Evolutionary conservation across 1,140 invertebrate genomes (phyloP), one percentile per base, ranked within the genome.

Genomic region (Ooceraea biroi): DNA sequence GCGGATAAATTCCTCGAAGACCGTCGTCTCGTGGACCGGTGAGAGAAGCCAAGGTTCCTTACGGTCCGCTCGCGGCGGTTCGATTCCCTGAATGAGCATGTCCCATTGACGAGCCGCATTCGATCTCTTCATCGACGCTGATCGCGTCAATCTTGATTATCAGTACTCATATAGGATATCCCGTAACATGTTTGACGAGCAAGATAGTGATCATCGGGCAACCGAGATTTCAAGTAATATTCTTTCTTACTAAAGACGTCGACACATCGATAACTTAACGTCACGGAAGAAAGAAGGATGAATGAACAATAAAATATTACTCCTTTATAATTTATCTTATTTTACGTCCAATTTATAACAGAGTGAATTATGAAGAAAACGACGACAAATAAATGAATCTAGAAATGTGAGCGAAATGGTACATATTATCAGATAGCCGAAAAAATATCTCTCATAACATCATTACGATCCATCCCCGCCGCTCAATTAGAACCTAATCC

Each of bases 81-180:
- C 52, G 50, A 44, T 58, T 80, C 65, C 36, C 36, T 80, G 48
- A 80, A 80, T 80, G 76, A 80, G 71, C 76, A 57, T 46, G 65
- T 80, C 65, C 25, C 76, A 80, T 80, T 80, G 76, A 80, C 65
- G 22, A 78, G 30, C 63, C 14, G 25, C 3, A 22, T 41, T 57
- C 63, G 65, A 80, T 55, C 36, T 48, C 61, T 78, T 78, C 48
- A 69, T 69, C 76, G 50, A 57, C 27, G 22, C 17, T 17, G 36
- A 12, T 46, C 14, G 63, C 48, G 36, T 44, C 50, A 27, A 1
- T 27, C 63, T 80, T 30, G 17, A 71, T 44, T 30, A 30, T 12
- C 8, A 27, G 22, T 11, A 27, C 44, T 12, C n/a, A 44, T 55
- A 41, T 14, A 19, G 46, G 36, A 55, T 41, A n/a, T 27, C 50